Base-by-base conservation (phyloP, 2,113 vertebrate genomes). In the Amia ocellicauda region DNA sequence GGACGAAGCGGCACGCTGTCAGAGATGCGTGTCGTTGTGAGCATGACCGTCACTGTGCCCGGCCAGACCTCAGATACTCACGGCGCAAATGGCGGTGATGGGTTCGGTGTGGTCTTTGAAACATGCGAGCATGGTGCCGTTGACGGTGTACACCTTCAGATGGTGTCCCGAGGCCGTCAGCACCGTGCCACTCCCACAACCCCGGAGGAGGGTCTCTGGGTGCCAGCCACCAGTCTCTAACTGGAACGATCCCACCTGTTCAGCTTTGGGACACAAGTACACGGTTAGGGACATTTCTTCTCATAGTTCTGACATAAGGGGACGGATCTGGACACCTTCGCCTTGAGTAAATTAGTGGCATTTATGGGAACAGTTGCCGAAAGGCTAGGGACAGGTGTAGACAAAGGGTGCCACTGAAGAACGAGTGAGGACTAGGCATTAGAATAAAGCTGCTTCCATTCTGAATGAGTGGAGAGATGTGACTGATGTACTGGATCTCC, bases 81-180 rank as follows among this genome's bases (percentile, higher is more conserved):
- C 94, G 92, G 93, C 88, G 78, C 85, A 88, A 58, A 86, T n/a
- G 11, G 91, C 85, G 0, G 83, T 67, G 64, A 89, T 88, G n/a
- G 86, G 78, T 69, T 74, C 64, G 1, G 67, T 81, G 61, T 96
- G 92, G 66, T 94, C 91, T 70, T 86, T 78, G 75, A 93, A 92
- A 69, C 31, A 57, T 4, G 85, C 80, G 27, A 94, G 59, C 23
- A 82, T 63, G 41, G 60, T 69, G 61, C 91, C 90, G 60, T 84
- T 87, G 43, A 91, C 69, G 55, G 86, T 89, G 69, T 74, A 80
- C 2, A 83, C 76, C 68, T 73, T 81, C 52, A 91, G 77, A 23
- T 77, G 60, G 20, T 67, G 67, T 19, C 73, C 73, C 0, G 58
- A 68, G 43, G 84, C 77, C 67, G 86, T 36, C 69, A 91, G 78